Evolutionary conservation across 2,113 vertebrate species (phyloP).

Genomic region (Catharus bicknelli): DNA sequence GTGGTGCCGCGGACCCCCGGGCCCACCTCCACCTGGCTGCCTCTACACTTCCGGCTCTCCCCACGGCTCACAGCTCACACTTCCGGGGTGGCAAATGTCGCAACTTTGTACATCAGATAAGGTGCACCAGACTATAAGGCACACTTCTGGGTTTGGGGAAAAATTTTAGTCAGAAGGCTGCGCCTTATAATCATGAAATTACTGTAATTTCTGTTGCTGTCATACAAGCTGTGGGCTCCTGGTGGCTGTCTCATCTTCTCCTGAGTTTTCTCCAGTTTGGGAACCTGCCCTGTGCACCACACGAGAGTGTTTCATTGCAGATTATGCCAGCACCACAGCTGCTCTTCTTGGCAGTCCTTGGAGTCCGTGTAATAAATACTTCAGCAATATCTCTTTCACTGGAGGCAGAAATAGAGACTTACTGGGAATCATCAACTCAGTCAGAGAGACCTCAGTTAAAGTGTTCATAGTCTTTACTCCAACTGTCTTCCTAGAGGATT

Average conservation of each 20-base stretch:
- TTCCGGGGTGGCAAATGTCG: no score
- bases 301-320: not conserved
- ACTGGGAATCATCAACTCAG: not conserved
- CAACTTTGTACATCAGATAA: no score
- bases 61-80: no score
- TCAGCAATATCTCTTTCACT: not conserved
- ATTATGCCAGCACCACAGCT: accelerated
- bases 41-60: no score
- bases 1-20: no score
- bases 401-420: not conserved
- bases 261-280: not conserved
- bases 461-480: not conserved
- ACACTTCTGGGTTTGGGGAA: no score
- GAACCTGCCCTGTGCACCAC: not conserved
- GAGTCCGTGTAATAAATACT: not conserved
- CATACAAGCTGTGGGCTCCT: not conserved
- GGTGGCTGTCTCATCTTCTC: not conserved
- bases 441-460: not conserved
- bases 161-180: no score
- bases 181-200: no score
- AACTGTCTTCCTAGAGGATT: not conserved
- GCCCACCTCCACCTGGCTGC: no score
- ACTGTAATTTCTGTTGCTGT: not conserved
- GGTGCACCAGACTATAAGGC: no score
- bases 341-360: not conserved